Evolutionary conservation across 2,797 vertebrate species (phyloP).

Genomic region (Heteromormyrus szaboi): DNA sequence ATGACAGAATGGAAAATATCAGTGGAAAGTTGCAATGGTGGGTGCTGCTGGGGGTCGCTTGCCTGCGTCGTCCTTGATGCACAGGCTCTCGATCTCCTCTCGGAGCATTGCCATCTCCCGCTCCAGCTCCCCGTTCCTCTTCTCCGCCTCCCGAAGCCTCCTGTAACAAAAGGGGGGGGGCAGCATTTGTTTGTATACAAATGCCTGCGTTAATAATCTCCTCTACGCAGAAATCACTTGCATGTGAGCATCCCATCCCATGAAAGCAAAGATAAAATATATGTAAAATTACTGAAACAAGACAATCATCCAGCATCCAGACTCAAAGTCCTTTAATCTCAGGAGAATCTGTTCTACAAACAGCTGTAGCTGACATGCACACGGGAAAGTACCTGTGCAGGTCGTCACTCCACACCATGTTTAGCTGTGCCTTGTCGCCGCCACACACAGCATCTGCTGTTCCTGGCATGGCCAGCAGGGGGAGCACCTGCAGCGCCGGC

Average conservation of each 20-base stretch:
- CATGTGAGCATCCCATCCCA: background rate
- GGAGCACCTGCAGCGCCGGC: slow-evolving; percentile 39
- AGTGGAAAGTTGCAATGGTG: background rate
- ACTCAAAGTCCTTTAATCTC: background rate
- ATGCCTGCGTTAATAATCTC: background rate
- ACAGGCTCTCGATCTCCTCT: slow-evolving; percentile 53
- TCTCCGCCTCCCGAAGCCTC: slow-evolving; percentile 58
- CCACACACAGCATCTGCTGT: slow-evolving; percentile 29
- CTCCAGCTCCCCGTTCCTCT: slow-evolving; percentile 61
- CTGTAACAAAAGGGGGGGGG: slow-evolving; percentile 40
- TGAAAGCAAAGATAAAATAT: background rate
- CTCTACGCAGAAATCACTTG: background rate
- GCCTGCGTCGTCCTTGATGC: slow-evolving; percentile 48
- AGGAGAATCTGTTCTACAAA: background rate
- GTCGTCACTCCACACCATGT: slow-evolving; percentile 35
- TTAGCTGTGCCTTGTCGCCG: slow-evolving; percentile 29
- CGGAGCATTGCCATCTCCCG: slow-evolving; percentile 56
- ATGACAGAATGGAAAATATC: background rate
- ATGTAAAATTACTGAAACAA: background rate
- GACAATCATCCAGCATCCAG: background rate
- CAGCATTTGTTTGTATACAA: background rate
- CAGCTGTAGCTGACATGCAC: background rate
- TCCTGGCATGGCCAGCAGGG: slow-evolving; percentile 32
- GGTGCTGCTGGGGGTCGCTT: slow-evolving; percentile 37
- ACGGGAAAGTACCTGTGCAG: slow-evolving; percentile 45